A percentile compares a stretch with the other conserved stretches of the same genome.
Conservation (phyloP, 2,888 invertebrate species). For the Melieria omissa region DNA sequence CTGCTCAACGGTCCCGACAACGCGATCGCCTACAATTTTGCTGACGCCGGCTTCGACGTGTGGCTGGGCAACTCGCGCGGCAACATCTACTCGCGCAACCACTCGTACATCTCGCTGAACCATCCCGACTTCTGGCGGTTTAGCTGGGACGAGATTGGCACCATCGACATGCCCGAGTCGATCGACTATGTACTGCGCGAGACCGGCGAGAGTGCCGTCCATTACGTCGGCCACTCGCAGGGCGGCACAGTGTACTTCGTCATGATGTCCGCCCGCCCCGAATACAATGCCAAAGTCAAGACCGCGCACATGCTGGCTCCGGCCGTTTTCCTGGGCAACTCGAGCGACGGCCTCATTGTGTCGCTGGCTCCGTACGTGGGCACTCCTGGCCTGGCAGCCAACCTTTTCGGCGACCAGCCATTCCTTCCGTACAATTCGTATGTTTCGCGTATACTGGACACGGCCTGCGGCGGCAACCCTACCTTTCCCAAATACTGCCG, state of each 20-base stretch:
- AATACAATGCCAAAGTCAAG: slow-evolving; percentile 68
- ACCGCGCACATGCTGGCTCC: slow-evolving; percentile 72
- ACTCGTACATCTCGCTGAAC: slow-evolving; percentile 61
- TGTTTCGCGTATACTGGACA: slow-evolving; percentile 53
- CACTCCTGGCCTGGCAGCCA: slow-evolving; percentile 46
- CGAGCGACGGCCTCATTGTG: slow-evolving; percentile 66
- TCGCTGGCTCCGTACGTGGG: slow-evolving; percentile 61
- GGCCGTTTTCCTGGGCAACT: slow-evolving; percentile 73
- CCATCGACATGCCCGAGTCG: slow-evolving; percentile 73
- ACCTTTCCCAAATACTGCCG: slow-evolving; percentile 48
- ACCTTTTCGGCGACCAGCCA: slow-evolving; percentile 66
- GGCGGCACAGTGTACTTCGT: slow-evolving; percentile 70
- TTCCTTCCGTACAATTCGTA: slow-evolving; percentile 66
- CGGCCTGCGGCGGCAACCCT: slow-evolving; percentile 52
- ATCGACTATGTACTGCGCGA: slow-evolving; percentile 69
- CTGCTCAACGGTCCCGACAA: slow-evolving; percentile 76
- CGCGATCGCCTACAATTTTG: slow-evolving; percentile 69
- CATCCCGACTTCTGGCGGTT: slow-evolving; percentile 62
- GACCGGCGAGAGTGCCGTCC: slow-evolving; percentile 68
- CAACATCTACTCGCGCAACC: slow-evolving; percentile 71
- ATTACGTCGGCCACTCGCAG: slow-evolving; percentile 74
- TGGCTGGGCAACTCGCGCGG: slow-evolving; percentile 77
- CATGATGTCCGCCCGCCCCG: slow-evolving; percentile 64
- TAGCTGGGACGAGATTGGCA: slow-evolving; percentile 71
- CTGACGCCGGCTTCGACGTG: slow-evolving; percentile 69